Evolutionary conservation across 1,140 invertebrate genomes (phyloP), one percentile per base, ranked within the genome.

Genomic region (Bombus difficillimus): DNA sequence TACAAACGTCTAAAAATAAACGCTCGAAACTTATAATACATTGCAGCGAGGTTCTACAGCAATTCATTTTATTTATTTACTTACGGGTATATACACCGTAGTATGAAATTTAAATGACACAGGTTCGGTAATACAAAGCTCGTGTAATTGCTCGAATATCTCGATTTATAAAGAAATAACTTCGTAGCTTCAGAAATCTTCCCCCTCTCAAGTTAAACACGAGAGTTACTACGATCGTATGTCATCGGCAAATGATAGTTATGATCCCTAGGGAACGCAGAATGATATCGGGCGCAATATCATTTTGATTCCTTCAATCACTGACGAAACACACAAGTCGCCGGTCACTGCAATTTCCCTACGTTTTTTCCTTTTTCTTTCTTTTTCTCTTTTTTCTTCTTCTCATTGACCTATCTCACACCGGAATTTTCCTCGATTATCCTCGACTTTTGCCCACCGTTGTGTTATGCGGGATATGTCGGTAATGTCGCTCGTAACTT

Each of bases 401-500:
- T 47, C 69, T 8, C 41, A 86, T 83, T 83, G 73, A 72, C 79
- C 79, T 72, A 62, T 83, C 81, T 81, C 78, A 68, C 71, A 22
- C 25, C 32, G 68, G 34, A 78, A 79, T 84, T 84, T 53, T 64
- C 68, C 78, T 85, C 86, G 76, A 85, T 81, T 87, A 85, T 86
- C 68, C 86, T 64, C 83, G 69, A 83, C 73, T 75, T 81, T 47
- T 85, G 77, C 64, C 66, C 77, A 81, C 77, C 59, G 71, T 85
- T 85, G 62, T 75, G 83, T 85, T 87, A 87, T 85, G 86, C 77
- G 77, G 79, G 79, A 88, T 81, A 77, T 85, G 84, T 88, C 84
- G 64, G 83, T 88, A 88, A 88, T 86, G 84, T 86, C 74, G 66
- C 79, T 88, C 86, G 86, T 86, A 88, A 89, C 83, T 88, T 88